Evolutionary conservation across 2,797 vertebrate species (phyloP), one percentile per base, ranked within the genome.

Genomic region (Dallia pectoralis): DNA sequence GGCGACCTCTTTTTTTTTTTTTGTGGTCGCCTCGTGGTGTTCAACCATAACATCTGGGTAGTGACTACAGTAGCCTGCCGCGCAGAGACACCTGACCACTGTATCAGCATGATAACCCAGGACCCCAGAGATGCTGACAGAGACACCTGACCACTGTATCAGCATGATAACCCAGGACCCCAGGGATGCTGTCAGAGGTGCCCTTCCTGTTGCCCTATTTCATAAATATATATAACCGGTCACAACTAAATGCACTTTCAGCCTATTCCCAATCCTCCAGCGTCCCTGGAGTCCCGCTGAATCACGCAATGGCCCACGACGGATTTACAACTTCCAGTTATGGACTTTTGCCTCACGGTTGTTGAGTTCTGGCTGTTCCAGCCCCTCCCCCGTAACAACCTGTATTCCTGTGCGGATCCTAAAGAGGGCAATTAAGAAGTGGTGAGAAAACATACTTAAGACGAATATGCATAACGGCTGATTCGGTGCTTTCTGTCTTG

Each of bases 401-500:
- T 67, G 71, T 74, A 36, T 68, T 11, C 48, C n/a, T 1, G 12
- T 25, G 40, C 71, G 74, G 74, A 79, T 77, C 61, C 67, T 32
- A 61, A 61, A n/a, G 27, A 74, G 67, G 74, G 22, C 32, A 72
- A 33, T 49, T 64, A 47, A 70, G 44, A 49, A 68, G 51, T 56
- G 62, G 62, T 65, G 18, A 75, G 33, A 51, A 77, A 81, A 78
- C 76, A 75, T 76, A 80, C 66, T 80, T 71, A 75, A 79, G 78
- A 61, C 81, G 64, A 77, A 61, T 80, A 73, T 83, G 76, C 81
- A 82, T 86, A 82, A 65, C 76, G 80, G 72, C 79, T 77, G 47
- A 78, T 75, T 78, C 74, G 76, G 67, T 74, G 64, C 74, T 78
- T 80, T 81, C 72, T 70, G 67, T 75, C 29, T 40, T 79, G 82